phyloP scores from a whole-genome alignment of 2,888 invertebrate species.

The Pantelozetes paolii region DNA sequence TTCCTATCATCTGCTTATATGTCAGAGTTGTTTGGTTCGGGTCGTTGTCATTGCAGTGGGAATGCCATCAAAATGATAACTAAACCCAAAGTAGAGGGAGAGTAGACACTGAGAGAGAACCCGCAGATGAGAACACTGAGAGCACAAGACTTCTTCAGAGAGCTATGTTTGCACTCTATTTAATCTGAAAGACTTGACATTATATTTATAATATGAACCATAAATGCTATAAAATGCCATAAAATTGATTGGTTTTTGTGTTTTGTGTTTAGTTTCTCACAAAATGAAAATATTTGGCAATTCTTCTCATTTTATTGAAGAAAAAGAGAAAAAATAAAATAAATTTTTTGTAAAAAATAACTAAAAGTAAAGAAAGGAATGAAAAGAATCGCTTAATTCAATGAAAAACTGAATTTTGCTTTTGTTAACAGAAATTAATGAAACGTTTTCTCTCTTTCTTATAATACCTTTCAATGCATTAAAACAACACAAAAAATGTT shows the following conservation, averaged over 20 bases:
- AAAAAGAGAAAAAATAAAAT: not conserved
- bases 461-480: not conserved
- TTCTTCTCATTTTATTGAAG: not conserved
- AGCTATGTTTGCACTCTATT: constrained; percentile 9
- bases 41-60: not conserved
- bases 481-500: not conserved
- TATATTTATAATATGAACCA: not conserved
- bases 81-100: not conserved
- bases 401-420: not conserved
- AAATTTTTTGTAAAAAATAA: not conserved
- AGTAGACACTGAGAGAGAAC: not conserved
- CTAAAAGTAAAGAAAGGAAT: not conserved
- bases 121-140: not conserved
- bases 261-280: not conserved
- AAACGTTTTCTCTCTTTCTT: constrained; percentile 6
- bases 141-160: not conserved
- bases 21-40: not conserved
- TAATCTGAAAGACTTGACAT: constrained; percentile 3
- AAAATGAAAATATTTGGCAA: not conserved
- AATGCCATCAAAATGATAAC: constrained; percentile 16
- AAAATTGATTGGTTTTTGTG: constrained; percentile 19
- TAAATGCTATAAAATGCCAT: constrained; percentile 1
- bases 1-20: constrained; percentile 15
- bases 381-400: not conserved
- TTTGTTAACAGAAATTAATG: constrained; percentile 25